Evolutionary conservation across 2,888 invertebrate genomes (phyloP).

Genomic region (Xylota segnis): DNA sequence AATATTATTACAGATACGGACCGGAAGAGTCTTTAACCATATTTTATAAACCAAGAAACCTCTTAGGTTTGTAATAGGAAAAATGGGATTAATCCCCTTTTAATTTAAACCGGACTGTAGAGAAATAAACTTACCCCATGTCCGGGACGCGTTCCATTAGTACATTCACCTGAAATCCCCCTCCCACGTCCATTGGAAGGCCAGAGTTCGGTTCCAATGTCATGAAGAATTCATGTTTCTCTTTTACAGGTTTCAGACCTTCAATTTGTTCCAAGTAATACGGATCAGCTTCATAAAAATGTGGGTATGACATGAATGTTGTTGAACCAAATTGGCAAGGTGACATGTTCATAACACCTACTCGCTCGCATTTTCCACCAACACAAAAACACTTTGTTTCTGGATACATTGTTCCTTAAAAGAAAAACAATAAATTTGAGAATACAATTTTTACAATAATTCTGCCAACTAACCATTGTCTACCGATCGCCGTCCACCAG

Average conservation of each 20-base stretch:
- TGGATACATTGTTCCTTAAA: slow-evolving; percentile 86
- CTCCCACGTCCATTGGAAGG: slow-evolving; percentile 91
- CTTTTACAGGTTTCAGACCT: slow-evolving; percentile 89
- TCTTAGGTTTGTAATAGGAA: too few species aligned
- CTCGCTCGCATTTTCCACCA: slow-evolving; percentile 88
- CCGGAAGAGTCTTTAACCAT: too few species aligned
- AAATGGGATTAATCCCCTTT: too few species aligned
- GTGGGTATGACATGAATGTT: slow-evolving; percentile 92
- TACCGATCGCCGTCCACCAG: slow-evolving; percentile 87
- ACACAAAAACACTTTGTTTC: slow-evolving; percentile 89
- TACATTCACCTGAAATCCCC: slow-evolving; percentile 92
- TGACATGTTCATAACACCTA: slow-evolving; percentile 90
- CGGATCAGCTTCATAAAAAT: slow-evolving; percentile 92
- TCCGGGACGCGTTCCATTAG: slow-evolving; percentile 87
- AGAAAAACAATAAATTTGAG: background rate
- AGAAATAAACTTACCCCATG: slow-evolving; percentile 86
- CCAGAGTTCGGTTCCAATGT: slow-evolving; percentile 91
- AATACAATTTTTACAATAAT: background rate
- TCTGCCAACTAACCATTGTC: slow-evolving; percentile 86
- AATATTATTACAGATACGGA: too few species aligned
- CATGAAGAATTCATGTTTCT: slow-evolving; percentile 91
- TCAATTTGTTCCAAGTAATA: slow-evolving; percentile 87
- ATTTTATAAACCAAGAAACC: too few species aligned
- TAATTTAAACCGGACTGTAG: background rate
- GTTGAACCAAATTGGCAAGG: slow-evolving; percentile 91